A percentile compares a stretch with the other conserved stretches of the same genome.
These are phyloP conservation scores for Tretioscincus oriximinensis DNA, from an alignment of 2,113 vertebrate genomes.

Conservation along the genomic window DNA sequence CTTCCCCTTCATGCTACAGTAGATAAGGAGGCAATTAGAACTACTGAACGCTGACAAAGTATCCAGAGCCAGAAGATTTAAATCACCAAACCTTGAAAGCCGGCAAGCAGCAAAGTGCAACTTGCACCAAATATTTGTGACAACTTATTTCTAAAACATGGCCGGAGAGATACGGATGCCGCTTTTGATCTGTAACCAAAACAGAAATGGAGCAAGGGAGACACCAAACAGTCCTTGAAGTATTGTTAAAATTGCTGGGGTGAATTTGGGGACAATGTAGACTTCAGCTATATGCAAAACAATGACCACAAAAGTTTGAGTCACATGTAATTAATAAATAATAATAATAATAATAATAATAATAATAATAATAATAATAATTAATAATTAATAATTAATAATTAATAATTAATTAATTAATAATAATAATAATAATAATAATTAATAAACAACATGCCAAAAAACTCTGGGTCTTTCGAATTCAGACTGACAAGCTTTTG, in stretches of 20 bases:
- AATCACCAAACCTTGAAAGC: slow-evolving; percentile 27
- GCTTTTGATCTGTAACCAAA: slow-evolving; percentile 8
- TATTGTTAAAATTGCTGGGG: background rate
- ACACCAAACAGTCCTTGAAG: background rate
- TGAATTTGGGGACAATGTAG: background rate
- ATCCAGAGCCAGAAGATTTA: slow-evolving; percentile 28
- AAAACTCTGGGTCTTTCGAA: no score
- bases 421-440: no score
- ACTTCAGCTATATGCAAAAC: background rate
- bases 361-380: no score
- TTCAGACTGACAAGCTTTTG: no score
- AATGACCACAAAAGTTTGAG: background rate
- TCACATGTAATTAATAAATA: background rate
- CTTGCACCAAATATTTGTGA: slow-evolving; percentile 47
- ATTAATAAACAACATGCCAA: no score
- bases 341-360: no score
- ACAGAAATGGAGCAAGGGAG: slow-evolving; percentile 7
- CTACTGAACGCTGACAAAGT: slow-evolving; percentile 52
- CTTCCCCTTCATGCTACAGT: slow-evolving; percentile 39
- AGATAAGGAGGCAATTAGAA: slow-evolving; percentile 59
- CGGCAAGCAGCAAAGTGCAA: slow-evolving; percentile 43
- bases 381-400: no score
- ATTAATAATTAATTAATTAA: no score
- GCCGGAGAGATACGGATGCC: background rate
- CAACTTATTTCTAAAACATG: slow-evolving; percentile 22